Evolutionary conservation across 1,140 invertebrate species (phyloP).

Genomic region (Brachionus asplanchnoidis): DNA sequence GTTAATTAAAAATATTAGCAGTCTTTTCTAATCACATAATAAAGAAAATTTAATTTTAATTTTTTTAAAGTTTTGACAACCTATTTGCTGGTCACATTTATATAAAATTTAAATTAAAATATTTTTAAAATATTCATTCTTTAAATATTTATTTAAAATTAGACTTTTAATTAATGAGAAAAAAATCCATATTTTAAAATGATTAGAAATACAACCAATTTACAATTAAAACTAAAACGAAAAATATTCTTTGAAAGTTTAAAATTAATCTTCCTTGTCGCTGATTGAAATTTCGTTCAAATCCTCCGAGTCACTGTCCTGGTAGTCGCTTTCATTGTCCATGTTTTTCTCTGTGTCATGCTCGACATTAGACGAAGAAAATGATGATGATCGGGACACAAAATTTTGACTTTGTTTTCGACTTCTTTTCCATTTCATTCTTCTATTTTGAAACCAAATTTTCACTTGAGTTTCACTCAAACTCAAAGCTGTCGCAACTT

Average conservation of each 20-base stretch:
- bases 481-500: conserved; percentile 94
- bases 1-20: no score
- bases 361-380: not conserved
- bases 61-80: not conserved
- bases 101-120: no score
- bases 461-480: conserved; percentile 89
- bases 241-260: not conserved
- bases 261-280: not conserved
- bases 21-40: no score
- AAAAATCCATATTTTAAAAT: not conserved
- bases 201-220: not conserved
- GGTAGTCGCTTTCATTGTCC: not conserved
- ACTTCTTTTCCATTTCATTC: conserved; percentile 42
- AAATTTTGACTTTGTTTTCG: conserved; percentile 18
- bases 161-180: not conserved
- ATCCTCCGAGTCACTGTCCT: not conserved
- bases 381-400: not conserved
- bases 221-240: not conserved
- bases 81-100: no score
- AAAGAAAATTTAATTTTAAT: not conserved
- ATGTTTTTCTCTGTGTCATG: not conserved
- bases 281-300: conserved; percentile 10
- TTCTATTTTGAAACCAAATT: conserved; percentile 41
- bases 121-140: no score
- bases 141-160: not conserved